Conservation (phyloP, 2,113 vertebrate genomes). For the Aramus guarauna region DNA sequence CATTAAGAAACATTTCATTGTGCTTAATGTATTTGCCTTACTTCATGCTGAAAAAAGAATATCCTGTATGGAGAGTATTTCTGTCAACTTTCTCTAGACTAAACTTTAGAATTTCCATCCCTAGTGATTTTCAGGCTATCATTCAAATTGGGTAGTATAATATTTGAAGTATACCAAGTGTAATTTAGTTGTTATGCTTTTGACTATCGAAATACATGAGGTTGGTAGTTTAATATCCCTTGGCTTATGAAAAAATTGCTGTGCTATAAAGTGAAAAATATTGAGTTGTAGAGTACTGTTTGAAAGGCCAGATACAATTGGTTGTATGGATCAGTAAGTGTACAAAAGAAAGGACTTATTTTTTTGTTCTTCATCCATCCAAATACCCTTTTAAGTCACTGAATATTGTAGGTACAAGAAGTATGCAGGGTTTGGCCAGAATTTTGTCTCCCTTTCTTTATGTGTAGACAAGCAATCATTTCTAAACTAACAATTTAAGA, state of each 20-base stretch:
- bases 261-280: background rate
- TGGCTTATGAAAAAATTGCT: background rate
- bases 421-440: background rate
- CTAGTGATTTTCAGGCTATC: background rate
- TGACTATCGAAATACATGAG: background rate
- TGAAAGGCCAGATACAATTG: background rate
- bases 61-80: background rate
- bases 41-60: background rate
- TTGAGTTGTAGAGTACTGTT: background rate
- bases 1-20: background rate
- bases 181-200: constrained; percentile 2
- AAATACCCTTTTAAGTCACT: background rate
- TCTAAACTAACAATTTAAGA: background rate
- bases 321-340: background rate
- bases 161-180: background rate
- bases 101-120: background rate
- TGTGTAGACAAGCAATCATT: background rate
- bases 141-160: background rate
- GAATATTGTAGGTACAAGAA: background rate
- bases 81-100: background rate
- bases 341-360: background rate
- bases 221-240: background rate
- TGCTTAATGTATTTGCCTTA: background rate
- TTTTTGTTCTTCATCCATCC: background rate
- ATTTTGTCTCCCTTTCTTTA: background rate